Conservation (phyloP, 1,140 invertebrate genomes). For the Eurosta solidaginis region DNA sequence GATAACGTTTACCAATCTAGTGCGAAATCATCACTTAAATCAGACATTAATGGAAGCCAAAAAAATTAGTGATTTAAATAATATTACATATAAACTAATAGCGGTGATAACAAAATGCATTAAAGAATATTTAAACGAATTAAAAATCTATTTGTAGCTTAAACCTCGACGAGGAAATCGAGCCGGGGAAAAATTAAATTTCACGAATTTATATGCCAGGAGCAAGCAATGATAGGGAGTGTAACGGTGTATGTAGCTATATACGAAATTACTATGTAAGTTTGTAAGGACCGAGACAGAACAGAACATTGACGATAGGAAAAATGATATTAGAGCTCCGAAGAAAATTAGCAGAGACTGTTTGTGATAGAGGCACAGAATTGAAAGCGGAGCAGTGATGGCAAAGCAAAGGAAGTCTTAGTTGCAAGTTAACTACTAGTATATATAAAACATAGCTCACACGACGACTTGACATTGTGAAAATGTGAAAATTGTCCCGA, state of each 20-base stretch:
- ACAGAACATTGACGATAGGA: neutral
- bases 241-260: too few species aligned
- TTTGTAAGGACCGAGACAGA: too few species aligned
- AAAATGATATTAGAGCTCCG: neutral
- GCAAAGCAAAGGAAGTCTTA: neutral
- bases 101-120: neutral
- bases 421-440: neutral
- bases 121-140: slow-evolving; percentile 15
- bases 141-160: neutral
- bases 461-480: neutral
- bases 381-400: neutral
- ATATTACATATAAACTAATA: neutral
- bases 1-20: neutral
- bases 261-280: too few species aligned
- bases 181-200: neutral
- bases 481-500: slow-evolving; percentile 15
- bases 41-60: neutral
- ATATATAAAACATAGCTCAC: neutral
- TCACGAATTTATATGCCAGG: neutral
- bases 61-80: neutral
- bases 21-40: neutral
- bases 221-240: too few species aligned
- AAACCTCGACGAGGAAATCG: neutral
- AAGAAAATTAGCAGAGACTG: neutral
- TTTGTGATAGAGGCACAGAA: neutral